These are phyloP conservation scores for Gallirallus australis DNA, from an alignment of 2,797 vertebrate species.

Conservation along the genomic window DNA sequence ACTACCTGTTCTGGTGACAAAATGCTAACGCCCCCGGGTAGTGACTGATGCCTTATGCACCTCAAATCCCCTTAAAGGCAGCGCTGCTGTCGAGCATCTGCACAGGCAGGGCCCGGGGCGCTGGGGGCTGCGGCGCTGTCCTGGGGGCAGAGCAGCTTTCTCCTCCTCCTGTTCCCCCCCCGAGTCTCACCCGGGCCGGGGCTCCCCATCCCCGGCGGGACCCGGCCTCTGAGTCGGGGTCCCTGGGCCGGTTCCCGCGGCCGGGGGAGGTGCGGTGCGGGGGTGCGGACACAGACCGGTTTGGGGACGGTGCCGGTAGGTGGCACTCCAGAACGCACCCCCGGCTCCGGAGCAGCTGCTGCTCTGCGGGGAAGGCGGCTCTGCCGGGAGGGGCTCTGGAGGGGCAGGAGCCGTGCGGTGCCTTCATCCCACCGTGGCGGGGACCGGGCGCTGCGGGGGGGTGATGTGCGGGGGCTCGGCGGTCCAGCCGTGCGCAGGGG, in stretches of 20 bases:
- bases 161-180: not conserved
- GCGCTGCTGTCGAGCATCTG: not conserved
- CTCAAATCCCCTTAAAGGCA: not conserved
- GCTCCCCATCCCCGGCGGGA: fast-evolving
- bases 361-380: fast-evolving
- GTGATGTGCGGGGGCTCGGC: not conserved
- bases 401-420: not conserved
- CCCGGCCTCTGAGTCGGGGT: no score
- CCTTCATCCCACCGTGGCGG: not conserved
- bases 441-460: no score
- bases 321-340: not conserved
- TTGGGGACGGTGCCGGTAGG: not conserved
- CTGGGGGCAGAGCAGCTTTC: not conserved
- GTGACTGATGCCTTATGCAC: fast-evolving
- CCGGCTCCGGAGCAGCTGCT: not conserved
- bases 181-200: not conserved
- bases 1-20: fast-evolving
- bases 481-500: not conserved
- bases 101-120: not conserved
- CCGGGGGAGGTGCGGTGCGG: no score
- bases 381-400: not conserved
- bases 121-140: fast-evolving
- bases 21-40: no score
- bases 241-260: no score
- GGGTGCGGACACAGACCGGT: fast-evolving